Percentiles rank a stretch among this genome's conserved stretches.
Evolutionary conservation across 2,797 vertebrate genomes (phyloP).

Genomic region (Echiichthys vipera): DNA sequence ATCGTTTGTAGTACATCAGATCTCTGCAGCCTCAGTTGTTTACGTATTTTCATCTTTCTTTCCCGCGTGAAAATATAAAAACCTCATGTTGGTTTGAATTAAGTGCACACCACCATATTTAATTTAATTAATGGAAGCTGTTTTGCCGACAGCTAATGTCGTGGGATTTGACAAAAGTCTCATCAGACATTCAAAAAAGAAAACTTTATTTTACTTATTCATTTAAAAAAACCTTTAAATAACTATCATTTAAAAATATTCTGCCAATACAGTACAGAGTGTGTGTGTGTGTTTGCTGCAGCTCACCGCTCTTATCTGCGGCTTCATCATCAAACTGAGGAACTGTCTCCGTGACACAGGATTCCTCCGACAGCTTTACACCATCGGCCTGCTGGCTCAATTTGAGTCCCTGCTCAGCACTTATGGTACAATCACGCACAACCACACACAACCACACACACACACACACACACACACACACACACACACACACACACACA

Average conservation of each 20-base stretch:
- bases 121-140: background rate
- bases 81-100: slow-evolving; percentile 1
- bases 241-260: too few species aligned
- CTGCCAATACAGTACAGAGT: too few species aligned
- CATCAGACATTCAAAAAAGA: too few species aligned
- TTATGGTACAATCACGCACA: slow-evolving; percentile 85
- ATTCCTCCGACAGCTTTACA: slow-evolving; percentile 96
- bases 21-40: background rate
- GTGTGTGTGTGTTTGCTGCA: slow-evolving; percentile 60
- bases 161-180: too few species aligned
- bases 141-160: background rate
- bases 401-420: slow-evolving; percentile 98
- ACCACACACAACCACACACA: background rate
- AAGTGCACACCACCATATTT: background rate
- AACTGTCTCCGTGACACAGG: slow-evolving; percentile 94
- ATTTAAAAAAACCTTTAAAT: too few species aligned
- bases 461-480: background rate
- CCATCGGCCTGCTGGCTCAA: slow-evolving; percentile 96
- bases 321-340: slow-evolving; percentile 96
- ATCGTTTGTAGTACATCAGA: background rate
- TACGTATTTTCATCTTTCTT: too few species aligned
- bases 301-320: slow-evolving; percentile 96
- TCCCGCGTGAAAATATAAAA: slow-evolving; percentile 23
- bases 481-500: slow-evolving; percentile 9
- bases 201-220: too few species aligned